Base-by-base conservation (phyloP, 2,797 vertebrate species). In the Sternarchorhynchus goeldii region DNA sequence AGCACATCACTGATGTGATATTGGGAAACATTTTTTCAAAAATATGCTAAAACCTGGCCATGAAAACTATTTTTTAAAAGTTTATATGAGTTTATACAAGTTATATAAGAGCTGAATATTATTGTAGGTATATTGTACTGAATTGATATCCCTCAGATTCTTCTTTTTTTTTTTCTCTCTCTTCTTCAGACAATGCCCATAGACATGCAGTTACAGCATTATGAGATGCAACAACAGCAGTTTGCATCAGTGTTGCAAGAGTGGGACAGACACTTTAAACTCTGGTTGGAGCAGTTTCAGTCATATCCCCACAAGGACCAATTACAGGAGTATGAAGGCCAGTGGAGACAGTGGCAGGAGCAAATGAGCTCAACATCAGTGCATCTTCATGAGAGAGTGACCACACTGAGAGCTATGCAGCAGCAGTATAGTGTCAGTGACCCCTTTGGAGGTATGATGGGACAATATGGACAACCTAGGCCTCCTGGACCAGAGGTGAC, bases 271-370 rank as follows among this genome's bases (percentile, higher is more conserved):
- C 95, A 94, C 84, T 99, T 97, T 83, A 91, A 92, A 59, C 91
- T 96, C 68, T 99, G 98, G 98, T 92, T 96, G 84, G 97, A 97
- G 31, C 96, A 98, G 85, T 94, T 99, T 80, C 94, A 96, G 86
- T 89, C 93, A 0, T 99, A 99, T 82, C 98, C 97, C 65, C 96
- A 99, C 86, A 99, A 98, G 92, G 96, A 98, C 85, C 96, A 98
- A 84, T 92, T 99, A 74, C 93, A 97, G 64, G 95, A 98, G 81
- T 98, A 97, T 83, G 97, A 96, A 83, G 94, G 92, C 55, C 98
- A 99, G 64, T 99, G 97, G 97, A 96, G 95, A 80, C 95, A 97
- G 58, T 99, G 98, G 98, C 96, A 99, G 88, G 95, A 96, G 53
- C 98, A 99, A 86, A 97, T 99, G 95, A 96, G 95, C 83, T 94